A percentile compares a stretch with the other conserved stretches of the same genome.
Conservation (phyloP, 2,797 vertebrate species). For the Micropoecilia bifurca region DNA sequence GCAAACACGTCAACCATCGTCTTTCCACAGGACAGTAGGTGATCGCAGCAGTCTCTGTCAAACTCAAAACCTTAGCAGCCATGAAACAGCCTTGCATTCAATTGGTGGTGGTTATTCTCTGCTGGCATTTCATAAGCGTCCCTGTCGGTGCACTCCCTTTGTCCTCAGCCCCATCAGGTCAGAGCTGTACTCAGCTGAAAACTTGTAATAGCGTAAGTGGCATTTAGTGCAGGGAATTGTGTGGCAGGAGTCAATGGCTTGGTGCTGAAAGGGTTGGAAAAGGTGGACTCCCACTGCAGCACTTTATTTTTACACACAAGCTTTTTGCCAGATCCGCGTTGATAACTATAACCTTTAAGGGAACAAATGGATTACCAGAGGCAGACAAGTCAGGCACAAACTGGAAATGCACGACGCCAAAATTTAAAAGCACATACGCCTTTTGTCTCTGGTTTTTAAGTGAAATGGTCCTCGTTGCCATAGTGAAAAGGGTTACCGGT, state of each 20-base stretch:
- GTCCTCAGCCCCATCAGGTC: conserved; percentile 77
- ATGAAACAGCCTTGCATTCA: conserved; percentile 55
- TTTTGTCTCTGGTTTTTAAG: conserved; percentile 38
- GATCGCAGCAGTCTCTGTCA: conserved; percentile 41
- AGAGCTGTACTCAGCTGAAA: conserved; percentile 76
- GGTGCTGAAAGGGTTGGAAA: conserved; percentile 77
- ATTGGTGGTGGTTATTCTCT: conserved; percentile 59
- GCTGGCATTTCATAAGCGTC: conserved; percentile 80
- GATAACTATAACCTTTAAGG: conserved; percentile 83
- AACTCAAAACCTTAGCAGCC: conserved; percentile 44
- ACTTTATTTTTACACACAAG: conserved; percentile 77
- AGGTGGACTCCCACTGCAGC: conserved; percentile 75
- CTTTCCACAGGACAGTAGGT: conserved; percentile 23
- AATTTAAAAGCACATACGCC: conserved; percentile 39
- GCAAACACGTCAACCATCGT: conserved; percentile 28
- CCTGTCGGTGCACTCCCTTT: conserved; percentile 72
- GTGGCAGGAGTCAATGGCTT: conserved; percentile 80
- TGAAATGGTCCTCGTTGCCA: conserved; percentile 13
- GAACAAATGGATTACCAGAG: conserved; percentile 77
- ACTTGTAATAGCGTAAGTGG: conserved; percentile 86
- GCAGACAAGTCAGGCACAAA: conserved; percentile 56
- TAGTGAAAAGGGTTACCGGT: conserved; percentile 20
- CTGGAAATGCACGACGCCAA: conserved; percentile 50
- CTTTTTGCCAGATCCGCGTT: conserved; percentile 72
- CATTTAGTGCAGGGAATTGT: conserved; percentile 82